Evolutionary conservation across 2,888 invertebrate species (phyloP).

Genomic region (Nomada ferruginata): DNA sequence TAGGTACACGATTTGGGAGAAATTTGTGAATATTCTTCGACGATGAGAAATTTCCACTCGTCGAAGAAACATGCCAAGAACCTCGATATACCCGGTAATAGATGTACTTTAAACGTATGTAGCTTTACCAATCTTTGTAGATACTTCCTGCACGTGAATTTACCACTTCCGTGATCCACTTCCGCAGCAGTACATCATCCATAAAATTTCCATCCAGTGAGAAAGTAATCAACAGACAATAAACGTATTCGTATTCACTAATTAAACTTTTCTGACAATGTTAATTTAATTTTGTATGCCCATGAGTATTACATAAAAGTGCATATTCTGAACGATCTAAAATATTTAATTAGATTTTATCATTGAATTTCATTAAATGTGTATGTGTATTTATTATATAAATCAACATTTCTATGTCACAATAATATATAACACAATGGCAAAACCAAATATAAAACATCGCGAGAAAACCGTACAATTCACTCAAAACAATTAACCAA

Average conservation of each 20-base stretch:
- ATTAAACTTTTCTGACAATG: constrained; percentile 1
- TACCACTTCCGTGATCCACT: not conserved
- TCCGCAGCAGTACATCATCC: not conserved
- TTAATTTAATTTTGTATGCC: not conserved
- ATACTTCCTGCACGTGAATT: constrained; percentile 4
- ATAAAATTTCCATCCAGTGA: constrained; percentile 11
- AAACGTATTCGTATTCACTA: not conserved
- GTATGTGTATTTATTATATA: no score
- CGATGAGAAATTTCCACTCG: not conserved
- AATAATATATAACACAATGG: no score
- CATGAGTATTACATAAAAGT: no score
- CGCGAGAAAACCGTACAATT: no score
- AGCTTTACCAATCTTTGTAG: not conserved
- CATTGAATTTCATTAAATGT: no score
- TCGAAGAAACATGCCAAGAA: not conserved
- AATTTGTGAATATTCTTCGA: not conserved
- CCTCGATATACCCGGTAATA: not conserved
- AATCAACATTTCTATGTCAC: no score
- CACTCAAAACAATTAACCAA: no score
- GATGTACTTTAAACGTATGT: constrained; percentile 4
- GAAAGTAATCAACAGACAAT: not conserved
- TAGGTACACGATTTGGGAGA: not conserved
- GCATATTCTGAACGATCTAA: no score
- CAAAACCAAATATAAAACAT: no score
- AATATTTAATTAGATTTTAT: no score